Evolutionary conservation across 1,140 invertebrate genomes (phyloP).

Genomic region (Spodoptera frugiperda): DNA sequence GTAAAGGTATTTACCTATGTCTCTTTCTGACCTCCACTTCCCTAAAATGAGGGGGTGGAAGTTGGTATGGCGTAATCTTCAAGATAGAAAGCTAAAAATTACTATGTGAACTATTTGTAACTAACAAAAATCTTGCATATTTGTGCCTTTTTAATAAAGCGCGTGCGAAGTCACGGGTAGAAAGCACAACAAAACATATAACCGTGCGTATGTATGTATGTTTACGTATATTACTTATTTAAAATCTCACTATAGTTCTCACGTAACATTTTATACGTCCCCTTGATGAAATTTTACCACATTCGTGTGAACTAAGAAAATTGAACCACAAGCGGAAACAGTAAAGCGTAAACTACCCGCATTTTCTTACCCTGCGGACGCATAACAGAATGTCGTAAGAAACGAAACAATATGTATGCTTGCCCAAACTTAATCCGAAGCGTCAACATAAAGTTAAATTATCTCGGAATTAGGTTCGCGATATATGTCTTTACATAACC

Average conservation of each 20-base stretch:
- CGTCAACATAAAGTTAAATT: conserved; percentile 44
- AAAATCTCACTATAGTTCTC: background rate
- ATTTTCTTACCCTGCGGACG: background rate
- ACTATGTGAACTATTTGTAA: too few relatives aligned
- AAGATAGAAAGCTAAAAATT: too few relatives aligned
- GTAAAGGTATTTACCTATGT: too few relatives aligned
- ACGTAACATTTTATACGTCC: background rate
- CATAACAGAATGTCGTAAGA: conserved; percentile 3
- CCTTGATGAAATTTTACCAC: conserved; percentile 20
- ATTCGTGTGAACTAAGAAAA: background rate
- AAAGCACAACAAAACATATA: too few relatives aligned
- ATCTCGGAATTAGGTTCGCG: conserved; percentile 31
- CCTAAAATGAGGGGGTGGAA: too few relatives aligned
- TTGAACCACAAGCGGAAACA: conserved; percentile 18
- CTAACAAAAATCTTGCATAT: too few relatives aligned
- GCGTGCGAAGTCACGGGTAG: too few relatives aligned
- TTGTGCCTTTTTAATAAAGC: too few relatives aligned
- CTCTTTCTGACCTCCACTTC: too few relatives aligned
- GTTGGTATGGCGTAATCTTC: too few relatives aligned
- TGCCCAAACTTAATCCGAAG: conserved; percentile 35
- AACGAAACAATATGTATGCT: conserved; percentile 35
- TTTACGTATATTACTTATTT: too few relatives aligned
- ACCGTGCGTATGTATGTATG: too few relatives aligned
- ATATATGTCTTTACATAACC: conserved; percentile 12
- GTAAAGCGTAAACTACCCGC: conserved; percentile 19